Base-by-base conservation (phyloP, 2,888 invertebrate genomes). In the Octonoba sinensis region DNA sequence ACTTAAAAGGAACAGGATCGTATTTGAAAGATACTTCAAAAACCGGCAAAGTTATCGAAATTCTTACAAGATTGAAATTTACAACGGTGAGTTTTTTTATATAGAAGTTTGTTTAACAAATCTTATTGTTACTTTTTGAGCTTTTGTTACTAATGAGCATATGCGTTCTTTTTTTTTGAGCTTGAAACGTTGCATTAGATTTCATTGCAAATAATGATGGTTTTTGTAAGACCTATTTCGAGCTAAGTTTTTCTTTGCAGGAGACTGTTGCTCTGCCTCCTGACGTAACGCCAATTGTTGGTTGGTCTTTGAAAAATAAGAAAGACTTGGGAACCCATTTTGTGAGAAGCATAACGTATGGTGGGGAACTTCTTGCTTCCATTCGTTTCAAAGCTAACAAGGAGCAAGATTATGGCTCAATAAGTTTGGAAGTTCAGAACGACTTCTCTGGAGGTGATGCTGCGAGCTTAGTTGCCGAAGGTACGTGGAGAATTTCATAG, bases 321-420 rank as follows among this genome's bases (percentile, higher is more conserved):
- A 27, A 72, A 15, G 82, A 82, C 59, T 46, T 82, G 20, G 82
- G 83, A 4, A 83, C 83, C 27, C 83, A 83, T 44, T 83, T 72
- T 65, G 83, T 83, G 16, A 62, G 71, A 51, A 77, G 83, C 56
- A 36, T 77, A 4, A 77, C 83, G 6, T 83, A 73, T 27, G 83
- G 83, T 0, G 83, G 83, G 27, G 77, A 78, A 22, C 54, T 83
- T 6, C n/a, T 83, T 11, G 77, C 83, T 16, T 83, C 83, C 0
- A 51, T 83, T 2, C 51, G 64, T 0, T 83, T 83, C 54, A 77
- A 62, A 12, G 83, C 83, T 16, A 77, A 83, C 22, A 69, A 69
- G 11, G 73, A 77, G 3, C 18, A 60, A 4, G 77, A 83, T 22
- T 62, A 77, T 6, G 64, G 70, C 6, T 22, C 51, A 4, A 77